Evolutionary conservation across 2,888 invertebrate genomes (phyloP), one percentile per base, ranked within the genome.

Genomic region (Yponomeuta evonymella): DNA sequence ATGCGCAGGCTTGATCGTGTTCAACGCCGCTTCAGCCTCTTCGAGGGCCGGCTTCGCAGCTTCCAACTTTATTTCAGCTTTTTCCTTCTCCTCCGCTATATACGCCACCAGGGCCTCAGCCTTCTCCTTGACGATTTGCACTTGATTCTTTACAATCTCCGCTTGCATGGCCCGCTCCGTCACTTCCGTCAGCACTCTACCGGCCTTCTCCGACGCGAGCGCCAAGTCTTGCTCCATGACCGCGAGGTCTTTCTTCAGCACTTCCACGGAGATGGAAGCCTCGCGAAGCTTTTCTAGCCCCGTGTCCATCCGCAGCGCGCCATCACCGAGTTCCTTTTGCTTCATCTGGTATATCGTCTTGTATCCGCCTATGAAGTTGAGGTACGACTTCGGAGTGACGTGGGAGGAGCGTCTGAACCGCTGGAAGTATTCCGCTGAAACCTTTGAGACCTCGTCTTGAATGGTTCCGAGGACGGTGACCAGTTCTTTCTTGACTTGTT

Each of bases 1-100:
- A 82, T 99, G 98, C 5, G 98, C 98, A 64, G 98, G 98, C 84
- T 98, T 98, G 72, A 99, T 99, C 0, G 99, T 99, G 80, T 98
- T 98, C 30, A 99, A 90, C 0, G 99, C 98, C 62, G 96, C 94
- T 86, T 98, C 98, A 0, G 99, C 99, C 89, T 98, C 98, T 86
- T 98, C 98, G 48, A 99, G 87, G 0, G 98, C 98, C 0, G 99
- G 99, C 80, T 98, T 97, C 1, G 99, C 99, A 2, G 97, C 98
- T 90, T 98, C 98, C 62, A 99, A 84, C 83, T 99, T 99, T 77
- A 95, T 95, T 87, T 98, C 98, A 0, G 99, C 99, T 70, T 96
- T 89, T 2, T 95, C 96, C 83, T 98, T 98, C 84, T 99, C 99
- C 77, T 95, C 94, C 0, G 97, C 97, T 77, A 98, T 98, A 72